phyloP scores from a whole-genome alignment of 2,113 vertebrate genomes.

The Speoplatyrhinus poulsoni region DNA sequence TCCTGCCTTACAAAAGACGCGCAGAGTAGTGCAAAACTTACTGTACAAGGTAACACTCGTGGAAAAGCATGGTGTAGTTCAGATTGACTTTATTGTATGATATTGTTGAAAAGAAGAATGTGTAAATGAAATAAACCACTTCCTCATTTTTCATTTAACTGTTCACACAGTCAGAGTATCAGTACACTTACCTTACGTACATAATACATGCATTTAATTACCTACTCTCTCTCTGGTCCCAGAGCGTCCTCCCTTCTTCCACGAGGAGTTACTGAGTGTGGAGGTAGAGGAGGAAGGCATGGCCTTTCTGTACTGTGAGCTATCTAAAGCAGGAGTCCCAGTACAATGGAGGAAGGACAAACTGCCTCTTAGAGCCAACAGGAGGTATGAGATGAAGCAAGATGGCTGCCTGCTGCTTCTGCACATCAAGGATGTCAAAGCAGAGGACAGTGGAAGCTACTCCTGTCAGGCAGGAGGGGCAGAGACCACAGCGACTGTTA shows the following conservation, averaged over 20 bases:
- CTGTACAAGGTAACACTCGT: conserved; percentile 80
- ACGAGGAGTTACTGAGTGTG: conserved; percentile 68
- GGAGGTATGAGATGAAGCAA: conserved; percentile 77
- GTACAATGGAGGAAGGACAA: conserved; percentile 60
- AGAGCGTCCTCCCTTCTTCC: conserved; percentile 60
- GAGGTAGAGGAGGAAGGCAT: conserved; percentile 71
- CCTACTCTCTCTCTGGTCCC: background rate
- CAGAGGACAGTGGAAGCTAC: conserved; percentile 77
- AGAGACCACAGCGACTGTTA: conserved; percentile 70
- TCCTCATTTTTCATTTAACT: too few relatives aligned
- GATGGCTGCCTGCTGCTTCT: conserved; percentile 67
- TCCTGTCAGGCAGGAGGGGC: conserved; percentile 59
- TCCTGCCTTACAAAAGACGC: conserved; percentile 82
- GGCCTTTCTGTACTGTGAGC: conserved; percentile 69
- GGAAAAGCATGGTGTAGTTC: background rate
- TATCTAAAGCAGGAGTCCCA: conserved; percentile 47
- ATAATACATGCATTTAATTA: background rate
- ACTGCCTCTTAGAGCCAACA: conserved; percentile 46
- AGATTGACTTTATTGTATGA: too few relatives aligned
- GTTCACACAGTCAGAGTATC: too few relatives aligned
- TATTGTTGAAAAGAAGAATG: too few relatives aligned
- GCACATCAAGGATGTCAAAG: conserved; percentile 64
- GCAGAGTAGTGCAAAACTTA: conserved; percentile 78
- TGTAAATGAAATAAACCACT: too few relatives aligned
- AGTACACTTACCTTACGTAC: too few relatives aligned